Conservation (phyloP, 2,113 vertebrate genomes). For the Chiloscyllium plagiosum region DNA sequence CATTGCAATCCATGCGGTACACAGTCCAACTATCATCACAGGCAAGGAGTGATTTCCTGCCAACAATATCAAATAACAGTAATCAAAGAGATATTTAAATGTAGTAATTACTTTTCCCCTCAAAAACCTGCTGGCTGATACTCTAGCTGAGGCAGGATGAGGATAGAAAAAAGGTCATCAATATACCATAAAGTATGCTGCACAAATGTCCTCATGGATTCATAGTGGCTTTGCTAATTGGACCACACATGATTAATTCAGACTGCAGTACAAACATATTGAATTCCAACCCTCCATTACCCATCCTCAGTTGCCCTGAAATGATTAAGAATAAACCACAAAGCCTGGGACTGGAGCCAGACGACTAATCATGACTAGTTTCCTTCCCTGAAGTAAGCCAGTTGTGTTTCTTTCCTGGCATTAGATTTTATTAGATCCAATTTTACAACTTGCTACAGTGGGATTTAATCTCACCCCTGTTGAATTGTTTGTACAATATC, state of each 20-base stretch:
- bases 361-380: background rate
- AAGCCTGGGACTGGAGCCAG: background rate
- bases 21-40: background rate
- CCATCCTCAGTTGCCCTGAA: background rate
- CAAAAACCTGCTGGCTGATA: background rate
- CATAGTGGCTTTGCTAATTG: background rate
- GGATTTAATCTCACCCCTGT: background rate
- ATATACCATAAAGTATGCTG: background rate
- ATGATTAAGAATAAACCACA: slow-evolving; percentile 6
- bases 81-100: background rate
- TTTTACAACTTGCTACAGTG: background rate
- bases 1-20: too few species aligned
- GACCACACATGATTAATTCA: background rate
- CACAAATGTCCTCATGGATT: background rate
- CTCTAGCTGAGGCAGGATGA: background rate
- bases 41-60: background rate
- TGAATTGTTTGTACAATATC: background rate
- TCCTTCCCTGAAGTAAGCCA: background rate
- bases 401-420: background rate
- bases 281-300: background rate
- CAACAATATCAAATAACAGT: background rate
- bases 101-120: background rate
- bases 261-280: background rate
- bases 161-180: background rate
- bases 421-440: background rate